These are phyloP conservation scores for Lagopus muta DNA, from an alignment of 2,113 vertebrate species.

Conservation along the genomic window DNA sequence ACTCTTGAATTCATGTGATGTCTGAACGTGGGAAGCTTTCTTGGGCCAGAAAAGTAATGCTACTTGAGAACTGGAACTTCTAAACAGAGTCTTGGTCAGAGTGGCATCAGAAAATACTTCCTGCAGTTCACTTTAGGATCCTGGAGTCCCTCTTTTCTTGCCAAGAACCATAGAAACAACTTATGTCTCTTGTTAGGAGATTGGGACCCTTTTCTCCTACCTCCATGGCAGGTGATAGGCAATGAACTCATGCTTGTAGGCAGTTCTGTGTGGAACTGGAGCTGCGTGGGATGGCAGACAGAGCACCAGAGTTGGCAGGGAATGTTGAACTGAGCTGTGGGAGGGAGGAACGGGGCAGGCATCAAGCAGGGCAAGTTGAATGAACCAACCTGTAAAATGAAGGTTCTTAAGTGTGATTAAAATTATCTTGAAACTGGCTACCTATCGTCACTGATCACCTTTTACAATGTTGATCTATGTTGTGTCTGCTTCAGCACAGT, in stretches of 20 bases:
- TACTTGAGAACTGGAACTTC: background rate
- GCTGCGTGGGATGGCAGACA: background rate
- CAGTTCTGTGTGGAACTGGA: background rate
- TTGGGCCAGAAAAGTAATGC: background rate
- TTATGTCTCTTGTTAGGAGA: fast-evolving
- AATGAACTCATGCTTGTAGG: background rate
- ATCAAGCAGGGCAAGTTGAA: background rate
- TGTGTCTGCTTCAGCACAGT: slow-evolving; percentile 14
- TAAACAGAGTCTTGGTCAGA: background rate
- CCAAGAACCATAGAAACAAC: background rate
- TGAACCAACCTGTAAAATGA: background rate
- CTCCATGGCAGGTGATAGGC: background rate
- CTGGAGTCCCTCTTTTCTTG: background rate
- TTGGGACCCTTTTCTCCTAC: background rate
- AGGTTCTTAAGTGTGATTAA: slow-evolving; percentile 9
- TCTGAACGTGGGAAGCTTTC: background rate
- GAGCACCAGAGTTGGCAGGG: background rate
- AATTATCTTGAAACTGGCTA: slow-evolving; percentile 33
- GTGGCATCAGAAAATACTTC: background rate
- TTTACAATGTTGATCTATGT: slow-evolving; percentile 1
- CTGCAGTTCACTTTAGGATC: fast-evolving
- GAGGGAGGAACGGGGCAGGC: background rate
- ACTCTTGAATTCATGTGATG: background rate
- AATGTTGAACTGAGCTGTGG: background rate
- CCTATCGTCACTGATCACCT: background rate